These are phyloP conservation scores for Trissonchulus latispiculum DNA, from an alignment of 2,888 invertebrate species.

Conservation along the genomic window DNA sequence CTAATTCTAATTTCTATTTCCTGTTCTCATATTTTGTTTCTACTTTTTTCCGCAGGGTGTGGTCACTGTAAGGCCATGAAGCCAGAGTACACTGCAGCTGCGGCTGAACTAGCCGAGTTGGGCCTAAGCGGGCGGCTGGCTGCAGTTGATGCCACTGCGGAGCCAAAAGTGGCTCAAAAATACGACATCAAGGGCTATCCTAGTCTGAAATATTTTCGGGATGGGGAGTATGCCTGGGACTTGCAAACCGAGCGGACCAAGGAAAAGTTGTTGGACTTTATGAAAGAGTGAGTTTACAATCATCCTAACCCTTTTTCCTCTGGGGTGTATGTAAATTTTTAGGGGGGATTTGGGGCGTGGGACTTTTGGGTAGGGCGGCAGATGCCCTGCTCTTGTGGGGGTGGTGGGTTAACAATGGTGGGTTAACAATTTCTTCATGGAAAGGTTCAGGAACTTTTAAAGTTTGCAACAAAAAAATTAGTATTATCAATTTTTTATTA, in stretches of 20 bases:
- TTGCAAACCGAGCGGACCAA: conserved; percentile 65
- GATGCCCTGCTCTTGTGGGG: too few species aligned
- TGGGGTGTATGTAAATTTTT: too few species aligned
- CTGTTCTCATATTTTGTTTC: too few species aligned
- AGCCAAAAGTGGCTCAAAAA: conserved; percentile 57
- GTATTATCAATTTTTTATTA: too few species aligned
- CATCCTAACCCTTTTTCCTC: not conserved
- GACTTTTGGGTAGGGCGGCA: too few species aligned
- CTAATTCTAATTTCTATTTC: too few species aligned
- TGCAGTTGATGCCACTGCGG: conserved; percentile 73
- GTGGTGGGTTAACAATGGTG: too few species aligned
- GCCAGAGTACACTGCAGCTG: conserved; percentile 73
- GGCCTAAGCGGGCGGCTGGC: conserved; percentile 65
- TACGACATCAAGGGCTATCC: conserved; percentile 61
- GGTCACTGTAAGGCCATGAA: conserved; percentile 78
- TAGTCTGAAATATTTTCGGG: conserved; percentile 64
- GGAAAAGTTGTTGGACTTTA: conserved; percentile 67
- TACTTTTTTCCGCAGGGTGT: conserved; percentile 54
- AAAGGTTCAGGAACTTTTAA: too few species aligned
- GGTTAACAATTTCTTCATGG: too few species aligned
- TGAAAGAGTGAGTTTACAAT: conserved; percentile 61
- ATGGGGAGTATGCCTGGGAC: conserved; percentile 67
- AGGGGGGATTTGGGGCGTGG: too few species aligned
- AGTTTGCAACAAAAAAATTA: too few species aligned
- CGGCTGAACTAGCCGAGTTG: conserved; percentile 58